A percentile compares a stretch with the other conserved stretches of the same genome.
Conservation (phyloP, 1,140 invertebrate species). For the Bombus superbus region DNA sequence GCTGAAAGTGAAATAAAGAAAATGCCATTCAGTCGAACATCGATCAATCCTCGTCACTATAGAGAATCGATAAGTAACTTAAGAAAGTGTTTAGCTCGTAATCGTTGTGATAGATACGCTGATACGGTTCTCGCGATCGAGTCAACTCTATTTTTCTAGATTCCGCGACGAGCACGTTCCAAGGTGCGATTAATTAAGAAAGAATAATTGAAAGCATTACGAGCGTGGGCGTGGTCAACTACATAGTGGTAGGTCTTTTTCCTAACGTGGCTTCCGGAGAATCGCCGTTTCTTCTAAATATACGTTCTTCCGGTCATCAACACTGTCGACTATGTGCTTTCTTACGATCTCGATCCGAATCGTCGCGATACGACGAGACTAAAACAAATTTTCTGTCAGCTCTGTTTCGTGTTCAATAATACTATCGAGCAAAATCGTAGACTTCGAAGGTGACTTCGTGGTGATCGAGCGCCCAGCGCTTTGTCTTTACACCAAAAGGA, state of each 20-base stretch:
- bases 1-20: too few relatives aligned
- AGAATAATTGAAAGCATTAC: background rate
- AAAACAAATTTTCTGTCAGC: background rate
- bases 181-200: background rate
- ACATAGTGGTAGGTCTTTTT: slow-evolving; percentile 20
- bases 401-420: background rate
- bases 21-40: background rate
- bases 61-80: slow-evolving; percentile 32
- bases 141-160: slow-evolving; percentile 50
- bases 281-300: background rate
- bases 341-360: slow-evolving; percentile 17
- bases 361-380: background rate
- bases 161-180: slow-evolving; percentile 13
- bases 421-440: background rate
- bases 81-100: slow-evolving; percentile 46
- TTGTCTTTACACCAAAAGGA: too few relatives aligned
- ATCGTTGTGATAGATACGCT: slow-evolving; percentile 35
- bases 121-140: slow-evolving; percentile 14
- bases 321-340: background rate
- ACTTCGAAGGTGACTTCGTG: too few relatives aligned
- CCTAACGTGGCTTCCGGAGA: background rate
- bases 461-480: background rate
- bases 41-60: slow-evolving; percentile 3
- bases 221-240: background rate
- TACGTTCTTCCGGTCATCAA: background rate